Percentiles rank a stretch among this genome's conserved stretches.
Conservation (phyloP, 2,113 vertebrate genomes). For the Tragelaphus imberbis region DNA sequence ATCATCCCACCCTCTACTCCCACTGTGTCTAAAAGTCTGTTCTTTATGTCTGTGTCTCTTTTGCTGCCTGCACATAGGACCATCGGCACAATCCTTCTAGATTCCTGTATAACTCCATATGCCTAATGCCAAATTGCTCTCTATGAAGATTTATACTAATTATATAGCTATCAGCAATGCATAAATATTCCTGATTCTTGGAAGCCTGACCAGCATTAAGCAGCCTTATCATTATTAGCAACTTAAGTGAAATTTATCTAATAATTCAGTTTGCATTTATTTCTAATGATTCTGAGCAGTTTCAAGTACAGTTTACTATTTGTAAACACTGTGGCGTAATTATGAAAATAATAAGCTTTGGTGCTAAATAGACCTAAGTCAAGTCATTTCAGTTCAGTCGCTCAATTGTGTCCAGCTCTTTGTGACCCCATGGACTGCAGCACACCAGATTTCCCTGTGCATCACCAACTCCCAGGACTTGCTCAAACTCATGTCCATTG, state of each 20-base stretch:
- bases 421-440: background rate
- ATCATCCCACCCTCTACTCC: background rate
- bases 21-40: background rate
- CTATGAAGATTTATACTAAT: background rate
- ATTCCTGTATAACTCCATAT: background rate
- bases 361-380: background rate
- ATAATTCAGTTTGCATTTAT: background rate
- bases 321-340: background rate
- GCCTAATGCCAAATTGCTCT: background rate
- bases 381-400: background rate
- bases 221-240: background rate
- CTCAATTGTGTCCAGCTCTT: background rate
- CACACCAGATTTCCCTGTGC: background rate
- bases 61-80: background rate
- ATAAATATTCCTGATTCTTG: background rate
- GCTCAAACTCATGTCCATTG: background rate
- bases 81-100: background rate
- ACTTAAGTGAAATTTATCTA: background rate
- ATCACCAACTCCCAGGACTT: background rate
- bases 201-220: background rate
- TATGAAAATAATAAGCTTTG: background rate
- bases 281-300: background rate
- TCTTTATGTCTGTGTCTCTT: background rate
- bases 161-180: background rate
- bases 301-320: background rate